Percentiles rank a stretch among this genome's conserved stretches.
These are phyloP conservation scores for Volucella inflata DNA, from an alignment of 2,888 invertebrate genomes.

Conservation along the genomic window DNA sequence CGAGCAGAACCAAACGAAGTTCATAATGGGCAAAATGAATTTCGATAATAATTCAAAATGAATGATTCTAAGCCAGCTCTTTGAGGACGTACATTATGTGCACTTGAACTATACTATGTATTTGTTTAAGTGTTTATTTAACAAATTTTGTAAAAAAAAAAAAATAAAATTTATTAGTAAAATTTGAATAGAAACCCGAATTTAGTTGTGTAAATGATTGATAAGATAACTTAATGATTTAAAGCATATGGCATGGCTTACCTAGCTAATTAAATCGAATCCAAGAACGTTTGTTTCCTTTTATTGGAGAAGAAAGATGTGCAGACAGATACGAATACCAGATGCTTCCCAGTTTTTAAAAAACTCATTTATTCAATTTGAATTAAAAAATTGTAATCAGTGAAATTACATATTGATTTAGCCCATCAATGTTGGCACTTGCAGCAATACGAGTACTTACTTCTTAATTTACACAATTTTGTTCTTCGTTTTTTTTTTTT, in stretches of 20 bases:
- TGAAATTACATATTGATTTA: conserved; percentile 11
- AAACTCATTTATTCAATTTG: conserved; percentile 52
- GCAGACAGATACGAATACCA: neutral
- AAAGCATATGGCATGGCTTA: conserved; percentile 25
- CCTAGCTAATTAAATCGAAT: conserved; percentile 15
- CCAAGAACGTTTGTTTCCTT: neutral
- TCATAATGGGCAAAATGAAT: no score
- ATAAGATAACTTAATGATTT: neutral
- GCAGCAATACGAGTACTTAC: neutral
- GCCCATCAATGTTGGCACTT: conserved; percentile 45
- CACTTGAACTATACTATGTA: no score
- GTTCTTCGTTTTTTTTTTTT: neutral
- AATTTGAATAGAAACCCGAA: no score
- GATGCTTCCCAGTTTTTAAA: neutral
- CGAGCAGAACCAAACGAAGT: no score
- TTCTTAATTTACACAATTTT: neutral
- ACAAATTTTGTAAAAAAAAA: no score
- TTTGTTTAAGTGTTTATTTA: no score
- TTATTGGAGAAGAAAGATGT: conserved; percentile 9
- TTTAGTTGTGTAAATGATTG: no score
- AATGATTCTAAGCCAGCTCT: no score
- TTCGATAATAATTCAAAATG: no score
- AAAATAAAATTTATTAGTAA: no score
- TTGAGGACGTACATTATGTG: no score
- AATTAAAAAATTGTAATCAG: conserved; percentile 33